Evolutionary conservation across 2,113 vertebrate genomes (phyloP).

Genomic region (Passer domesticus): DNA sequence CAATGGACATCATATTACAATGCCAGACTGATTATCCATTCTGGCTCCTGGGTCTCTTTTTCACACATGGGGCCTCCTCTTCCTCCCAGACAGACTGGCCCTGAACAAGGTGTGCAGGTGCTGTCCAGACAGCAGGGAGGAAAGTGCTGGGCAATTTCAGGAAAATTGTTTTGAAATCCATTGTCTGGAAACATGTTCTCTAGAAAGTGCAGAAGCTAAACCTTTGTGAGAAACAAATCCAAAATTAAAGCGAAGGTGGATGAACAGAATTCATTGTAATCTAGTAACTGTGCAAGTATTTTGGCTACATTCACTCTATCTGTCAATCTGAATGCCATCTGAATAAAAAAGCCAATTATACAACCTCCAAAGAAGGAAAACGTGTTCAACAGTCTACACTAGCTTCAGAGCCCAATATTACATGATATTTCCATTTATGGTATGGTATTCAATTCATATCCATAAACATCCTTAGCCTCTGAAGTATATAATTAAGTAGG

Average conservation of each 20-base stretch:
- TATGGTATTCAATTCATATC: not conserved
- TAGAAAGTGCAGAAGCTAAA: not conserved
- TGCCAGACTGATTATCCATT: not conserved
- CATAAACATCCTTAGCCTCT: not conserved
- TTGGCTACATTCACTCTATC: not conserved
- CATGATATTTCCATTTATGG: not conserved
- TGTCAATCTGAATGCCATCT: not conserved
- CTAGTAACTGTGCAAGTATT: not conserved
- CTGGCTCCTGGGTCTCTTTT: not conserved
- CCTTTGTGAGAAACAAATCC: not conserved
- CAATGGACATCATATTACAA: not conserved
- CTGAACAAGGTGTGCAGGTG: not conserved
- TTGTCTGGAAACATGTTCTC: not conserved
- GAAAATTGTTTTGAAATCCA: not conserved
- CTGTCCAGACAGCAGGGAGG: not conserved
- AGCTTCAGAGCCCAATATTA: not conserved
- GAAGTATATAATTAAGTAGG: not conserved
- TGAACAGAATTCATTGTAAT: not conserved
- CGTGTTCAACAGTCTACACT: not conserved
- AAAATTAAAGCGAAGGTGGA: not conserved
- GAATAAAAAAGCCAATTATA: not conserved
- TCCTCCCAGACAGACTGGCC: not conserved
- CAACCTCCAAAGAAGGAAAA: not conserved
- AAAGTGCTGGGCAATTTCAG: not conserved
- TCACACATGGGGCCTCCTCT: not conserved